phyloP scores from a whole-genome alignment of 2,888 invertebrate species.

The Molorchus minor region DNA sequence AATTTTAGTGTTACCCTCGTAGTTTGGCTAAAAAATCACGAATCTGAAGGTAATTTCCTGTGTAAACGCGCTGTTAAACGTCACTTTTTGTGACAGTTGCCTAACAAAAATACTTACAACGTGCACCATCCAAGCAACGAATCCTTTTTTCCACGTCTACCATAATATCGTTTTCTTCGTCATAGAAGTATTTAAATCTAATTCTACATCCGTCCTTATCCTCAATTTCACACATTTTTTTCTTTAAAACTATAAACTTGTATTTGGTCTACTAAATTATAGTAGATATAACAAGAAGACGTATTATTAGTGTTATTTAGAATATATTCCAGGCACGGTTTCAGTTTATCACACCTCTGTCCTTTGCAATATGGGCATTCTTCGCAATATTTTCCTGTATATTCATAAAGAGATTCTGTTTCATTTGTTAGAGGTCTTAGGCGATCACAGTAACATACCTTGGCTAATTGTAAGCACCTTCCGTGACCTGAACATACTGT shows the following conservation, averaged over 20 bases:
- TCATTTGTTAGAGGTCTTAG: neutral
- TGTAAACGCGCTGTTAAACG: too few relatives aligned
- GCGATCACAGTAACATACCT: neutral
- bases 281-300: conserved; percentile 1
- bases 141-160: neutral
- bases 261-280: conserved; percentile 8
- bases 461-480: neutral
- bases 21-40: too few relatives aligned
- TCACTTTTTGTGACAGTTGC: too few relatives aligned
- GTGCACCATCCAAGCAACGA: conserved; percentile 3
- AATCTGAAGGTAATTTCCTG: too few relatives aligned
- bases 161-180: conserved; percentile 3
- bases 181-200: conserved; percentile 12
- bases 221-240: conserved; percentile 5
- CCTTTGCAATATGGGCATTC: conserved; percentile 18
- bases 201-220: neutral
- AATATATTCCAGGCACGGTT: conserved; percentile 4
- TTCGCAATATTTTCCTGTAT: conserved; percentile 13
- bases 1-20: too few relatives aligned
- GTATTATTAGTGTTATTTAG: neutral
- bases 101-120: too few relatives aligned
- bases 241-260: conserved; percentile 1
- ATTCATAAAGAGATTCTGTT: conserved; percentile 10
- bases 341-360: conserved; percentile 11
- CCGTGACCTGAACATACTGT: conserved; percentile 16